phyloP scores from a whole-genome alignment of 1,140 invertebrate genomes.

The Drosophila ohnishii region DNA sequence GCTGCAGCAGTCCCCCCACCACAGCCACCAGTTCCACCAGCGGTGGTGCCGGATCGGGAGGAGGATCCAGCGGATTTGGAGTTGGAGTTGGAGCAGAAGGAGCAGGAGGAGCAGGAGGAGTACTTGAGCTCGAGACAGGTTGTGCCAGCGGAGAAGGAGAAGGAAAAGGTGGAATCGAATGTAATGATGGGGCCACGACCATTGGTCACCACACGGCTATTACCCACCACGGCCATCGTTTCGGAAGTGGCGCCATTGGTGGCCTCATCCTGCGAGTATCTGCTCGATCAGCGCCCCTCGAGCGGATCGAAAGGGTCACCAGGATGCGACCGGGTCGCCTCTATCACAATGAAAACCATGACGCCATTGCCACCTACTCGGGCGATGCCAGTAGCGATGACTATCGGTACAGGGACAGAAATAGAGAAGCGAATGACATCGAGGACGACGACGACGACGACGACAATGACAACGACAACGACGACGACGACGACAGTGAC shows the following conservation, averaged over 20 bases:
- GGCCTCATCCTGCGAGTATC: slow-evolving; percentile 82
- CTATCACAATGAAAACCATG: slow-evolving; percentile 8
- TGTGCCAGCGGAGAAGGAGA: slow-evolving; percentile 15
- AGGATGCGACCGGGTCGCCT: slow-evolving; percentile 14
- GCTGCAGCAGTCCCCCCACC: slow-evolving; percentile 21
- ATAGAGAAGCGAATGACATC: slow-evolving; percentile 5
- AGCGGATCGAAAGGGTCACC: slow-evolving; percentile 18
- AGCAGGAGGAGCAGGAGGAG: slow-evolving; percentile 13
- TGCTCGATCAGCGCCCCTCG: slow-evolving; percentile 75
- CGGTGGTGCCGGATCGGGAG: slow-evolving; percentile 37
- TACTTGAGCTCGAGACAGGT: slow-evolving; percentile 2
- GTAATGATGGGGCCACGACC: slow-evolving; percentile 61
- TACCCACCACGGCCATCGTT: slow-evolving; percentile 69
- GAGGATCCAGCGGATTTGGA: slow-evolving; percentile 22
- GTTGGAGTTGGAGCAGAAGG: not conserved
- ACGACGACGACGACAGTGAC: slow-evolving; percentile 27
- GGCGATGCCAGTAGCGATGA: slow-evolving; percentile 40
- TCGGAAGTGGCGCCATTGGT: slow-evolving; percentile 43
- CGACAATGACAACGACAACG: not conserved
- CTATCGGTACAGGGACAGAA: slow-evolving; percentile 10
- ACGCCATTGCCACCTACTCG: slow-evolving; percentile 25
- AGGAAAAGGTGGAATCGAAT: slow-evolving; percentile 17
- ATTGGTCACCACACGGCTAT: slow-evolving; percentile 54
- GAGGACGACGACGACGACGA: slow-evolving; percentile 34
- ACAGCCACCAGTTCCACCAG: slow-evolving; percentile 25